These are phyloP conservation scores for Harpagoxenus sublaevis DNA, from an alignment of 2,888 invertebrate species.

Conservation along the genomic window DNA sequence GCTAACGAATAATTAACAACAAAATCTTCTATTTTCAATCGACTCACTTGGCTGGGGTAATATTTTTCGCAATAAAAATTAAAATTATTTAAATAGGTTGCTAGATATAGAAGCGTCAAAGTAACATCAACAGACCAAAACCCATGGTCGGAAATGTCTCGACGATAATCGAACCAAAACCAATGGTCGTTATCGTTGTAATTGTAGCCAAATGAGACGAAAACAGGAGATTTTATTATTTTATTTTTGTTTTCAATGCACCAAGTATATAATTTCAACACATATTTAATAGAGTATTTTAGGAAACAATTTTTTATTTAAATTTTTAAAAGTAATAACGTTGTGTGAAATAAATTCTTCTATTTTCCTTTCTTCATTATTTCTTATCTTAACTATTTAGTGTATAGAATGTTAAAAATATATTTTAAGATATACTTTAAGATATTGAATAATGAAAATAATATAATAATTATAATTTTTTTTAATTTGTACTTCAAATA, in stretches of 20 bases:
- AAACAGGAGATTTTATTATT: not conserved
- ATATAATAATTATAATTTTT: not conserved
- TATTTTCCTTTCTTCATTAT: not conserved
- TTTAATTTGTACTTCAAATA: not conserved
- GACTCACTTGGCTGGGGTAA: no score
- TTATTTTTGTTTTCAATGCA: not conserved
- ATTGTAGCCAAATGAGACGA: no score
- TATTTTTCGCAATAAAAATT: no score
- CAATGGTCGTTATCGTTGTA: no score
- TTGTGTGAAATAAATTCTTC: not conserved
- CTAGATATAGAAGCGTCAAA: no score
- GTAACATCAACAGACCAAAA: no score
- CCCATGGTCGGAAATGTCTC: no score
- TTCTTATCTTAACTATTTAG: not conserved
- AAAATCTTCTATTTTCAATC: no score
- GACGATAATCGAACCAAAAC: no score
- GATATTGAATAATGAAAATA: not conserved
- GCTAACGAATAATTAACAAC: no score
- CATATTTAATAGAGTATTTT: not conserved
- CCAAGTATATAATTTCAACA: not conserved
- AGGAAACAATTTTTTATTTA: not conserved
- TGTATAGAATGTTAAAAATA: not conserved
- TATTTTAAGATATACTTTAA: not conserved
- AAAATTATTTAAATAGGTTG: no score
- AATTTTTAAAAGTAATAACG: not conserved